phyloP scores from a whole-genome alignment of 1,140 invertebrate genomes.

The Papilio machaon region DNA sequence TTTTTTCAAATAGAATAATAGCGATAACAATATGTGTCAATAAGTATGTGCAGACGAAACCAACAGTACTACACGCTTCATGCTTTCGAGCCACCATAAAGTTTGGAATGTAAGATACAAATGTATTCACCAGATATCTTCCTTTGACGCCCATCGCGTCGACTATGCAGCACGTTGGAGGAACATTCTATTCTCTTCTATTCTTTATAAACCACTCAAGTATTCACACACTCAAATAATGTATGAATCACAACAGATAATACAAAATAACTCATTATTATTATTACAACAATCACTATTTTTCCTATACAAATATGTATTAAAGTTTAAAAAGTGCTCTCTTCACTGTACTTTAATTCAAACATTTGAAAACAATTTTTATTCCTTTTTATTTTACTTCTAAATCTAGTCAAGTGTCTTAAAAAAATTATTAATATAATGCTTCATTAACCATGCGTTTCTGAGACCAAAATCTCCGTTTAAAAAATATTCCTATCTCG shows the following conservation, averaged over 20 bases:
- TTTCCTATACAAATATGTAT: neutral
- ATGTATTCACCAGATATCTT: slow-evolving; percentile 67
- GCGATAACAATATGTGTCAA: no score
- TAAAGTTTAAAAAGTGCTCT: no score
- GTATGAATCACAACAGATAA: neutral
- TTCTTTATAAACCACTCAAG: neutral
- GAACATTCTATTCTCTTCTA: slow-evolving; percentile 12
- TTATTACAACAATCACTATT: neutral
- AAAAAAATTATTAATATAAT: no score
- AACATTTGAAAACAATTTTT: no score
- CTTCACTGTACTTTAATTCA: no score
- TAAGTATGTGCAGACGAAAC: no score
- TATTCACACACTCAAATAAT: neutral
- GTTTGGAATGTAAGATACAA: neutral
- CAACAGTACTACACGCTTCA: neutral
- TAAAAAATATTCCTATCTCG: no score
- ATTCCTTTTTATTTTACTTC: no score
- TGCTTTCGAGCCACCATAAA: neutral
- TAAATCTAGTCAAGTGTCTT: no score
- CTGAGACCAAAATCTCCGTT: no score
- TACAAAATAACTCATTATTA: neutral
- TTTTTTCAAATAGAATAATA: no score
- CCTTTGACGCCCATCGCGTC: slow-evolving; percentile 65
- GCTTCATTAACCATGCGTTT: no score
- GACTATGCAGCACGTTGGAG: neutral